Percentiles rank a stretch among this genome's conserved stretches.
Conservation (phyloP, 1,140 invertebrate species). For the Neotoxoptera formosana region DNA sequence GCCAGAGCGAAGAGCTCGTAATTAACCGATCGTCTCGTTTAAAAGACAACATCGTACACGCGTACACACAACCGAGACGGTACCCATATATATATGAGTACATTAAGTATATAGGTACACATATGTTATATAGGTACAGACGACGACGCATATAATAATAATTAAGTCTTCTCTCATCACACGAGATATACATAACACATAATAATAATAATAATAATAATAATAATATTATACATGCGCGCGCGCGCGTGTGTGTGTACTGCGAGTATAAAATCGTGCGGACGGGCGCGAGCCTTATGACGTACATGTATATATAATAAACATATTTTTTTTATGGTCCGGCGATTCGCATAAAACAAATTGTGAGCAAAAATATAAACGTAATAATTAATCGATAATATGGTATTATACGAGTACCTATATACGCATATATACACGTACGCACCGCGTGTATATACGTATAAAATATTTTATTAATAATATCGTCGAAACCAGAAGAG, state of each 20-base stretch:
- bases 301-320: neutral
- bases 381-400: slow-evolving; percentile 43
- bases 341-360: slow-evolving; percentile 18
- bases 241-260: neutral
- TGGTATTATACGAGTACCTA: neutral
- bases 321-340: slow-evolving; percentile 6
- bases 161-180: slow-evolving; percentile 34
- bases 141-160: slow-evolving; percentile 10
- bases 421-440: neutral
- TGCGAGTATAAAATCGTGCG: neutral
- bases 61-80: neutral
- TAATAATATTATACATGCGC: neutral
- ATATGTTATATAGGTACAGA: neutral
- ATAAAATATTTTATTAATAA: neutral
- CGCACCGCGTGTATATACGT: too few species aligned
- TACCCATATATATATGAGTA: neutral
- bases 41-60: neutral
- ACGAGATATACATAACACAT: neutral
- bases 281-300: neutral
- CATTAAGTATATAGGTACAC: neutral
- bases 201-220: too few species aligned
- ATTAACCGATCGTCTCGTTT: slow-evolving; percentile 21
- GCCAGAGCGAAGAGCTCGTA: neutral
- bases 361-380: slow-evolving; percentile 15
- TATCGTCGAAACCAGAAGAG: neutral